A percentile compares a stretch with the other conserved stretches of the same genome.
phyloP scores from a whole-genome alignment of 1,140 invertebrate species.

The Lasaia peninsularis region DNA sequence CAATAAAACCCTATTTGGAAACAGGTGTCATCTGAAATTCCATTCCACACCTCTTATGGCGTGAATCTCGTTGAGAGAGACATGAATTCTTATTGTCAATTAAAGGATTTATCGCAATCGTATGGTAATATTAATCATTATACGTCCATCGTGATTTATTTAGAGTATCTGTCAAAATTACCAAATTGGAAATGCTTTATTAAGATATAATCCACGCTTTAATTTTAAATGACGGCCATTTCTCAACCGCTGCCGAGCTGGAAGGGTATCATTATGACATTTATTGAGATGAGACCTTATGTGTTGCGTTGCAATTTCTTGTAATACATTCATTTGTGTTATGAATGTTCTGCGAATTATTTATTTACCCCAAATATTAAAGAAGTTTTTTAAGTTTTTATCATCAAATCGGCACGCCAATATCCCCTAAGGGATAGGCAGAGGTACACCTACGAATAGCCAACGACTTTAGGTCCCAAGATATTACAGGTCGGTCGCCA shows the following conservation, averaged over 20 bases:
- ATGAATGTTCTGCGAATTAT: not conserved
- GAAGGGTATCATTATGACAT: conserved; percentile 13
- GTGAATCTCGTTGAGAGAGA: conserved; percentile 26
- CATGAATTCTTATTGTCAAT: conserved; percentile 35
- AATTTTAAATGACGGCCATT: conserved; percentile 17
- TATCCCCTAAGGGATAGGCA: too few species aligned
- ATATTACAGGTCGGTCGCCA: too few species aligned
- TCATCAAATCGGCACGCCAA: too few species aligned
- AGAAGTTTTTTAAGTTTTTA: not conserved
- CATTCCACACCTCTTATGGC: conserved; percentile 37
- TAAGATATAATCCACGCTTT: conserved; percentile 19
- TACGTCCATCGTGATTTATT: conserved; percentile 25
- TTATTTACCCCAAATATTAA: not conserved
- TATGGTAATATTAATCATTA: conserved; percentile 27
- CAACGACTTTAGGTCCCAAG: too few species aligned
- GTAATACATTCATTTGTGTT: conserved; percentile 1
- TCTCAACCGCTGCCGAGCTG: not conserved
- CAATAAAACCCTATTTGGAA: conserved; percentile 45
- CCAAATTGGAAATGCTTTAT: conserved; percentile 23
- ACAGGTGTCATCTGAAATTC: conserved; percentile 35
- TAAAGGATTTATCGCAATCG: conserved; percentile 27
- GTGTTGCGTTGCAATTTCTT: not conserved
- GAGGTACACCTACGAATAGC: too few species aligned
- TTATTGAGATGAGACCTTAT: conserved; percentile 10
- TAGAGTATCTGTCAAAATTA: conserved; percentile 30